These are phyloP conservation scores for Metellina segmentata DNA, from an alignment of 2,888 invertebrate genomes.

Conservation along the genomic window DNA sequence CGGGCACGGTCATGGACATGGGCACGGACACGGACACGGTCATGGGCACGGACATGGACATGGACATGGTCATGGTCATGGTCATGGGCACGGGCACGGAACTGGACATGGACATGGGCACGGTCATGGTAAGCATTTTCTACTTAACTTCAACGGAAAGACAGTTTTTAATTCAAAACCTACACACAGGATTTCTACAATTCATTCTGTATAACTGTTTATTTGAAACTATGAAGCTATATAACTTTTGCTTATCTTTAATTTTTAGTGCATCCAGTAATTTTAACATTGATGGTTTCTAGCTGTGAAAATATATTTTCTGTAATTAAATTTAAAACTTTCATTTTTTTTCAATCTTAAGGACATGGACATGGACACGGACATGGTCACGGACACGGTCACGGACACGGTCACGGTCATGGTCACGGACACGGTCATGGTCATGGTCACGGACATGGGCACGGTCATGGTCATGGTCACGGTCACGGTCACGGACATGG, in stretches of 20 bases:
- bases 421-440: slow-evolving; percentile 11
- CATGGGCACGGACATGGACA: slow-evolving; percentile 38
- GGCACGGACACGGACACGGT: slow-evolving; percentile 32
- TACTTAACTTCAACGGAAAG: background rate
- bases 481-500: slow-evolving; percentile 15
- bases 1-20: slow-evolving; percentile 41
- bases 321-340: background rate
- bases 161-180: no score
- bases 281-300: background rate
- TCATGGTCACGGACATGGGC: slow-evolving; percentile 46
- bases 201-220: background rate
- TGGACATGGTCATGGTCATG: slow-evolving; percentile 8
- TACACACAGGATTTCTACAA: no score
- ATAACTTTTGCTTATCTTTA: no score
- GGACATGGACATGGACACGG: slow-evolving; percentile 54
- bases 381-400: slow-evolving; percentile 17
- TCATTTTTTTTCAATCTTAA: background rate
- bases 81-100: slow-evolving; percentile 15
- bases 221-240: background rate
- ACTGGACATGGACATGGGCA: slow-evolving; percentile 23
- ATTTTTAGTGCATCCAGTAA: no score
- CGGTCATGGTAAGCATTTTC: slow-evolving; percentile 19
- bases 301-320: background rate
- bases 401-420: slow-evolving; percentile 23
- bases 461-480: background rate